Evolutionary conservation across 2,888 invertebrate species (phyloP).

Genomic region (Euclidia mi): DNA sequence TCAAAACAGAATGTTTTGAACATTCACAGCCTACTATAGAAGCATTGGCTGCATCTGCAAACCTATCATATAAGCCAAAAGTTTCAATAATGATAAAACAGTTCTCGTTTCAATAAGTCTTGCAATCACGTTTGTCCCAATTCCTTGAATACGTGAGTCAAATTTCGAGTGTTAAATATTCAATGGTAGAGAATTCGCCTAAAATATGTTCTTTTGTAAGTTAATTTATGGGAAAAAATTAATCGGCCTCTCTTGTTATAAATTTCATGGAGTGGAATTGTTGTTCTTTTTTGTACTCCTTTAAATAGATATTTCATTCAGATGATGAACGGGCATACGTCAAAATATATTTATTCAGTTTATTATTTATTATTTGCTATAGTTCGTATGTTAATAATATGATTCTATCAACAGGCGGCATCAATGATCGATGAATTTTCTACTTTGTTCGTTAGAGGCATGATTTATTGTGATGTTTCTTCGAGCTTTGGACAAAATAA

Average conservation of each 20-base stretch:
- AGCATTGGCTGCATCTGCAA: constrained; percentile 26
- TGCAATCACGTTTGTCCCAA: constrained; percentile 39
- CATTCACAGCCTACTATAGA: constrained; percentile 14
- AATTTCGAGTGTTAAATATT: constrained; percentile 29
- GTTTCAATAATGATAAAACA: constrained; percentile 36
- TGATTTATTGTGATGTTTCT: too few relatives aligned
- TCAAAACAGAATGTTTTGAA: neutral
- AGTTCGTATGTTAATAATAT: too few relatives aligned
- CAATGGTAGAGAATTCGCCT: constrained; percentile 17
- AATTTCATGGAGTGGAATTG: constrained; percentile 35
- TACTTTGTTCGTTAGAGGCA: too few relatives aligned
- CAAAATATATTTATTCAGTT: too few relatives aligned
- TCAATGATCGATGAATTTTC: too few relatives aligned
- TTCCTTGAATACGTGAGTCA: constrained; percentile 42
- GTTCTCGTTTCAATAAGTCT: constrained; percentile 36
- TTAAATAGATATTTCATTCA: too few relatives aligned
- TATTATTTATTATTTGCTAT: too few relatives aligned
- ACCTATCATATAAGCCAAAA: constrained; percentile 27
- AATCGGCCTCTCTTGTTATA: constrained; percentile 27
- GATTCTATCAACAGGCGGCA: too few relatives aligned
- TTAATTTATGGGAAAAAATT: constrained; percentile 24
- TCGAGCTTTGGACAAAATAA: too few relatives aligned
- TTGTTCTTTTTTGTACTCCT: constrained; percentile 19
- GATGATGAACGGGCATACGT: too few relatives aligned
- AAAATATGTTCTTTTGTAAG: constrained; percentile 27